These are phyloP conservation scores for Drosophila parabipectinata DNA, from an alignment of 1,140 invertebrate genomes.

Conservation along the genomic window DNA sequence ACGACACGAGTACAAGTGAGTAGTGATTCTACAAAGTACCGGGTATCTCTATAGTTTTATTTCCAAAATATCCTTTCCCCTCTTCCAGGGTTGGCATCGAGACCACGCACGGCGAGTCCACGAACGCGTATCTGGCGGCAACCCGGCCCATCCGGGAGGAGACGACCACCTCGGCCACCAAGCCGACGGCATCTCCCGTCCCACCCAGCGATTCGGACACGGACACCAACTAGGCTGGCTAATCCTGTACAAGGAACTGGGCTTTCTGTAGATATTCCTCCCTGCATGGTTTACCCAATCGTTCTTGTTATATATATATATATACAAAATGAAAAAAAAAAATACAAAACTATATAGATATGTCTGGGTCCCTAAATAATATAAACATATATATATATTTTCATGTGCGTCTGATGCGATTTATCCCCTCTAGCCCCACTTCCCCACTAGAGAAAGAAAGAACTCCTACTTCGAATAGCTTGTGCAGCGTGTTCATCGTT, in stretches of 20 bases:
- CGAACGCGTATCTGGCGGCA: constrained; percentile 90
- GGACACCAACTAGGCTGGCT: constrained; percentile 79
- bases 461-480: not conserved
- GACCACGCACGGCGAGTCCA: constrained; percentile 90
- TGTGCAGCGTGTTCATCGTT: constrained; percentile 26
- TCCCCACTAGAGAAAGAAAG: too few species aligned
- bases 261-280: constrained; percentile 50
- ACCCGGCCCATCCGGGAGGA: constrained; percentile 85
- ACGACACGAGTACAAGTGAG: constrained; percentile 96
- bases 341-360: constrained; percentile 7
- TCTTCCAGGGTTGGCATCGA: constrained; percentile 91
- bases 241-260: constrained; percentile 2
- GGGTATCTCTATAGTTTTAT: too few species aligned
- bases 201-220: constrained; percentile 86
- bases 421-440: constrained; percentile 5
- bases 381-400: constrained; percentile 26
- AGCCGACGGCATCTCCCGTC: constrained; percentile 83
- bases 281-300: constrained; percentile 43
- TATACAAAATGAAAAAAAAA: not conserved
- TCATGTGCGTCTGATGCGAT: constrained; percentile 22
- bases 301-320: constrained; percentile 46
- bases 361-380: constrained; percentile 18
- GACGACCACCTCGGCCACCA: constrained; percentile 68
- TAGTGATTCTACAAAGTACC: constrained; percentile 17
- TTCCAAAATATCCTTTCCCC: not conserved